Percentiles rank a stretch among this genome's conserved stretches.
Evolutionary conservation across 1,140 invertebrate genomes (phyloP).

Genomic region (Frieseomelitta varia): DNA sequence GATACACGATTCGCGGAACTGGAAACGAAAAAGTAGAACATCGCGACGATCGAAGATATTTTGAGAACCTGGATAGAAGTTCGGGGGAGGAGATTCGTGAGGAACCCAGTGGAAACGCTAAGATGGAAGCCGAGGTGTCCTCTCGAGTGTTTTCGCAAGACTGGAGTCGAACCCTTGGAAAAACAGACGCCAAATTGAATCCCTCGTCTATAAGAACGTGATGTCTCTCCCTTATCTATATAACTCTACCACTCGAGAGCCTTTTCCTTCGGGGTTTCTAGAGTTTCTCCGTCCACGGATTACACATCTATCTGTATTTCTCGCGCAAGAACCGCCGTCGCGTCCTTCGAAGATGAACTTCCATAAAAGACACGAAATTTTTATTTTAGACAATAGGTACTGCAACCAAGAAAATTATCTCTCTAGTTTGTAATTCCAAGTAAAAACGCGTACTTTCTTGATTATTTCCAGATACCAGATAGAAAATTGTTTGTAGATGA

Average conservation of each 20-base stretch:
- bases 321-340: not conserved
- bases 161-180: slow-evolving; percentile 82
- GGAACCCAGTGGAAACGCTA: slow-evolving; percentile 66
- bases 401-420: not conserved
- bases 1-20: not conserved
- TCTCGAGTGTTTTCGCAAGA: slow-evolving; percentile 81
- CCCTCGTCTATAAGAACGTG: slow-evolving; percentile 76
- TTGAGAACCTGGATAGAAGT: slow-evolving; percentile 65
- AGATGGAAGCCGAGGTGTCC: slow-evolving; percentile 80
- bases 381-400: not conserved
- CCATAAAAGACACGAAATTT: not conserved
- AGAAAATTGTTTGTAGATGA: too few relatives aligned
- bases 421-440: not conserved
- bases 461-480: not conserved
- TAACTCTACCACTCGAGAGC: slow-evolving; percentile 57
- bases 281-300: slow-evolving; percentile 49
- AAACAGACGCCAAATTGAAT: slow-evolving; percentile 83
- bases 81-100: slow-evolving; percentile 16
- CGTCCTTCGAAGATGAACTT: not conserved
- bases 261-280: slow-evolving; percentile 34
- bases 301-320: slow-evolving; percentile 47
- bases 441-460: not conserved
- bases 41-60: slow-evolving; percentile 61
- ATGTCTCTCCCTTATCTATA: slow-evolving; percentile 69
- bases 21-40: slow-evolving; percentile 50